A percentile compares a stretch with the other conserved stretches of the same genome.
phyloP scores from a whole-genome alignment of 2,113 vertebrate genomes.

The cat (Felis catus) region F.catus_Fca126_mat1.0 CM031413.1:97332001-97332500 shows the following conservation, averaged over 20 bases:
- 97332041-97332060: background rate
- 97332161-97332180: background rate
- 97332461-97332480: background rate
- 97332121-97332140: background rate
- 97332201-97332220: background rate
- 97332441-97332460: background rate
- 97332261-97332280: background rate
- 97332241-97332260: background rate
- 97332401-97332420: background rate
- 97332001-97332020: background rate
- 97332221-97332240: background rate
- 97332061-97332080: background rate
- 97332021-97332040: background rate
- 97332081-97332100: background rate
- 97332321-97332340: background rate
- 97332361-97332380: background rate
- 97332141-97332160: background rate
- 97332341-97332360: background rate
- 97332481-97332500: background rate
- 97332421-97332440: background rate
- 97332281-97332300: background rate
- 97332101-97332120: background rate
- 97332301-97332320: background rate
- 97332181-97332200: background rate
- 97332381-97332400: background rate